phyloP scores from a whole-genome alignment of 1,140 invertebrate species.

The Physella acuta region DNA sequence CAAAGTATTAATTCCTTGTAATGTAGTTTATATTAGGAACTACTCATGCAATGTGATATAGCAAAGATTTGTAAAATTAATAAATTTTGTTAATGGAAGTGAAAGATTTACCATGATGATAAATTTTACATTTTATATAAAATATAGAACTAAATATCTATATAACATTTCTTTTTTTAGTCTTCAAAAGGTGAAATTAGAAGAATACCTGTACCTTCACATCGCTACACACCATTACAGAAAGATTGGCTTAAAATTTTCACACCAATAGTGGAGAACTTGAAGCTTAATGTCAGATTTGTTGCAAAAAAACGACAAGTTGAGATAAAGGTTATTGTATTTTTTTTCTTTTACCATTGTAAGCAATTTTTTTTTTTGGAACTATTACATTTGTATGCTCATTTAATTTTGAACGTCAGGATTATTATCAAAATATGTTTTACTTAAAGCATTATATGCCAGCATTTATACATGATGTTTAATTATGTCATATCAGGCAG shows the following conservation, averaged over 20 bases:
- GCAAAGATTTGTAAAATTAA: too few relatives aligned
- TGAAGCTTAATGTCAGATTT: slow-evolving; percentile 91
- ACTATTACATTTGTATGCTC: background rate
- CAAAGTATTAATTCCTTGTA: too few relatives aligned
- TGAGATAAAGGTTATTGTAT: slow-evolving; percentile 68
- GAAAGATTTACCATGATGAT: too few relatives aligned
- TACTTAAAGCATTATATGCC: background rate
- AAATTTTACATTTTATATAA: too few relatives aligned
- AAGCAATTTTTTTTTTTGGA: background rate
- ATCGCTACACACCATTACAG: slow-evolving; percentile 89
- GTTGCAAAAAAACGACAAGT: slow-evolving; percentile 90
- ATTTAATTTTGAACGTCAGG: background rate
- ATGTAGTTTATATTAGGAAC: too few relatives aligned
- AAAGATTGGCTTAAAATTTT: slow-evolving; percentile 98
- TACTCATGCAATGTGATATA: too few relatives aligned
- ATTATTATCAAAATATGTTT: background rate
- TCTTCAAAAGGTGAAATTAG: slow-evolving; percentile 53
- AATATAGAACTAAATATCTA: too few relatives aligned
- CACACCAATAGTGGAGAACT: slow-evolving; percentile 91
- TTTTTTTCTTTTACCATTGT: slow-evolving; percentile 1
- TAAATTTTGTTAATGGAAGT: too few relatives aligned
- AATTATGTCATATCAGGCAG: slow-evolving; percentile 57
- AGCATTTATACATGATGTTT: too few relatives aligned
- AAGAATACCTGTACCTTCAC: slow-evolving; percentile 70
- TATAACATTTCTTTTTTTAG: slow-evolving; percentile 28